These are phyloP conservation scores for Sinopyrophorus schimmeli DNA, from an alignment of 2,888 invertebrate species.

Conservation along the genomic window DNA sequence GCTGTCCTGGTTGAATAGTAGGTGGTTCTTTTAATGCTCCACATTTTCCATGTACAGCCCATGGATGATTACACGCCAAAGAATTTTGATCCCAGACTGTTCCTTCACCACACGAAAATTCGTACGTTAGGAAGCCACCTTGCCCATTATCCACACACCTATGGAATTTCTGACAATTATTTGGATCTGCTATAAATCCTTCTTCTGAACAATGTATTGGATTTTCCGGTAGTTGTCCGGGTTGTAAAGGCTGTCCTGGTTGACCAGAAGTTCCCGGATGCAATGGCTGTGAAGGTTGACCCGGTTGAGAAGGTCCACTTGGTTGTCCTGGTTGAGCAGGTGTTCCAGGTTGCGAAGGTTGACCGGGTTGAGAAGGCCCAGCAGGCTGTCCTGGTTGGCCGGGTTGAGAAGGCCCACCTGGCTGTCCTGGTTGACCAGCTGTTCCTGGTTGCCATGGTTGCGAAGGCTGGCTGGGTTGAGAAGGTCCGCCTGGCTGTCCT, in stretches of 20 bases:
- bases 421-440: slow-evolving; percentile 6
- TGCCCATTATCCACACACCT: slow-evolving; percentile 70
- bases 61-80: slow-evolving; percentile 24
- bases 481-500: slow-evolving; percentile 2
- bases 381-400: slow-evolving; percentile 5
- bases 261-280: slow-evolving; percentile 13
- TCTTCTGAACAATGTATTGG: slow-evolving; percentile 8
- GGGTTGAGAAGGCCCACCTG: slow-evolving; percentile 5
- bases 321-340: background rate
- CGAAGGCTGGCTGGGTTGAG: slow-evolving; percentile 2
- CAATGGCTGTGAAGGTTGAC: slow-evolving; percentile 6
- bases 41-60: slow-evolving; percentile 34
- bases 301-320: slow-evolving; percentile 8
- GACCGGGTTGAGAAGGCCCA: background rate
- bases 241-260: slow-evolving; percentile 9
- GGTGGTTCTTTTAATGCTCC: slow-evolving; percentile 23
- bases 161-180: slow-evolving; percentile 75
- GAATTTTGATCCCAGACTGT: slow-evolving; percentile 29
- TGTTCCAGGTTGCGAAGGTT: slow-evolving; percentile 10
- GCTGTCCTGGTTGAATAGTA: slow-evolving; percentile 28
- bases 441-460: slow-evolving; percentile 6
- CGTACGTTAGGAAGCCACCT: slow-evolving; percentile 65
- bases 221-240: slow-evolving; percentile 15
- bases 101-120: slow-evolving; percentile 69
- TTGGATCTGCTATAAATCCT: slow-evolving; percentile 66